Base-by-base conservation (phyloP, 1,140 invertebrate genomes). In the Protaetia brevitarsis region DNA sequence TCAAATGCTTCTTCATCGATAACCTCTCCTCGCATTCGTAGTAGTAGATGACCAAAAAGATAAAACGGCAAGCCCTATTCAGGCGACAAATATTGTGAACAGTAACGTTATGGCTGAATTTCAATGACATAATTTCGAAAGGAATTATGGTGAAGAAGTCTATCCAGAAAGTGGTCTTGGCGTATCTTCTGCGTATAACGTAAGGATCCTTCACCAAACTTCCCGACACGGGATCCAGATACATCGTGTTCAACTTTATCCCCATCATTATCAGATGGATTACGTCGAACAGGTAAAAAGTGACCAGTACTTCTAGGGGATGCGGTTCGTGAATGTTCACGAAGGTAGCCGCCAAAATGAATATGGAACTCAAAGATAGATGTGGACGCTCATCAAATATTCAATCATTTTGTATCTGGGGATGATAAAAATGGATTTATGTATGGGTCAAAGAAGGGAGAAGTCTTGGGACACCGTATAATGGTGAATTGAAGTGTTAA, bases 341-440 rank as follows among this genome's bases (percentile, higher is more conserved):
- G 19, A 62, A 62, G 23, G 30, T 62, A 4, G 29, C 29, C 2
- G 10, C 31, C 3, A 62, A 21, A 36, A 62, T 21, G 5, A 62
- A 34, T 7, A 36, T 62, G 13, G 60, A n/a, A 16, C 29, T 13
- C 21, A 62, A 34, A n/a, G 60, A 7, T 31, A 62, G 23, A 66
- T 26, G 19, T 66, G 65, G 27, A 66, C 65, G n/a, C 27, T 37
- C 8, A 66, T 23, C 10, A 63, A 30, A 34, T 63, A 63, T 8
- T 66, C 23, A 5, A 51, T 16, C 7, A 23, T 21, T 5, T 8
- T 51, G 19, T 51, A 51, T 51, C 41, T 51, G 41, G 3, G 26
- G 26, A 2, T 34, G 26, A 23, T 23, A 29, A 29, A 29, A 3
- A 8, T 30, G 1, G 13, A 21, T 58, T 3, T 36, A 63, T n/a